Conservation (phyloP, 2,888 invertebrate genomes). For the Ethmia dodecea region DNA sequence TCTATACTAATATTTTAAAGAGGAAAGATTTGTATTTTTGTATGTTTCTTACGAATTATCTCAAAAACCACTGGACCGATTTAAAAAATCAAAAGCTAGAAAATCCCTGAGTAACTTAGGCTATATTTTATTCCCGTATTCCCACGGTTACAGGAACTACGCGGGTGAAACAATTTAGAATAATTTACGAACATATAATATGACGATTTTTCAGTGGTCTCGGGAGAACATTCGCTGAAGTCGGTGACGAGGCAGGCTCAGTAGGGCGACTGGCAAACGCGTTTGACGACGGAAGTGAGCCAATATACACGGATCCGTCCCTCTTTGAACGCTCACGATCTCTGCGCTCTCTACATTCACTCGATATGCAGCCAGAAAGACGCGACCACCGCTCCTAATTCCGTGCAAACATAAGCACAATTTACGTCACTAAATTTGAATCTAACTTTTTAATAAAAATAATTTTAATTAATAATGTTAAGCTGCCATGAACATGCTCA, state of each 20-base stretch:
- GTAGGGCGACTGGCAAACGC: constrained; percentile 66
- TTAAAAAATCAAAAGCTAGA: too few relatives aligned
- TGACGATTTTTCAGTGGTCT: constrained; percentile 60
- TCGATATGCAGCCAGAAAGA: constrained; percentile 72
- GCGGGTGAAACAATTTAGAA: too few relatives aligned
- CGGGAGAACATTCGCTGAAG: constrained; percentile 61
- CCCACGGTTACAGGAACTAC: too few relatives aligned
- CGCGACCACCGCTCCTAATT: constrained; percentile 59
- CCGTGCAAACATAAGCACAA: not conserved
- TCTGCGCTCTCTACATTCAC: constrained; percentile 80
- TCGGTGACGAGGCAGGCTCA: constrained; percentile 66
- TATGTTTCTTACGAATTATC: too few relatives aligned
- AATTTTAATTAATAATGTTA: constrained; percentile 19
- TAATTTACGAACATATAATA: too few relatives aligned
- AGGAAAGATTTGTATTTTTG: too few relatives aligned
- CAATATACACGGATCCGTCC: constrained; percentile 95
- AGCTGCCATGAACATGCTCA: constrained; percentile 54
- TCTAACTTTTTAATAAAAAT: constrained; percentile 4
- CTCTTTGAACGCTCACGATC: constrained; percentile 91
- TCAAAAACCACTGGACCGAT: too few relatives aligned
- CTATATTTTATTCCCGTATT: too few relatives aligned
- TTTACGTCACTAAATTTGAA: constrained; percentile 2
- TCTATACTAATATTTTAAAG: too few relatives aligned
- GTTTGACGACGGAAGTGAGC: constrained; percentile 94
- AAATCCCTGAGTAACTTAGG: too few relatives aligned